phyloP scores from a whole-genome alignment of 2,797 vertebrate species.

The Craterocephalus amniculus region DNA sequence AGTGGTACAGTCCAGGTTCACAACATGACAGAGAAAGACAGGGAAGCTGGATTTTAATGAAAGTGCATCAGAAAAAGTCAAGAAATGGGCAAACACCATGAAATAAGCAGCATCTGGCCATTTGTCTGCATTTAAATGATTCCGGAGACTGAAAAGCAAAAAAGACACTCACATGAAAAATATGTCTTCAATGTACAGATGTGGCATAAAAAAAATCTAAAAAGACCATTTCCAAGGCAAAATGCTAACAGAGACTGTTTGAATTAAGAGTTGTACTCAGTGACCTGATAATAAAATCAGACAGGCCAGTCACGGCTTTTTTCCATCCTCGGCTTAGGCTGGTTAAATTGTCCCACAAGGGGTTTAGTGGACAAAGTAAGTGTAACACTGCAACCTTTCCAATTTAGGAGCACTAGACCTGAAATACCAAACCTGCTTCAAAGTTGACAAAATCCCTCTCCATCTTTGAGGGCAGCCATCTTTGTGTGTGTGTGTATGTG shows the following conservation, averaged over 20 bases:
- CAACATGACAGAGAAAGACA: too few species aligned
- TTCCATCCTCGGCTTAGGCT: conserved; percentile 29
- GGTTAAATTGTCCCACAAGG: conserved; percentile 39
- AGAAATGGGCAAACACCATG: too few species aligned
- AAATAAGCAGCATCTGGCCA: too few species aligned
- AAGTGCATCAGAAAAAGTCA: too few species aligned
- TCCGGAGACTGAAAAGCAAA: neutral
- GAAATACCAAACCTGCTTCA: conserved; percentile 56
- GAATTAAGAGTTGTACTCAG: conserved; percentile 29
- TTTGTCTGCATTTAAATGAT: neutral
- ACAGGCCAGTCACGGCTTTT: conserved; percentile 29
- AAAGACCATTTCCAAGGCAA: neutral
- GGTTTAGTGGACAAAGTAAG: conserved; percentile 50
- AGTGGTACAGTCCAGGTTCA: too few species aligned
- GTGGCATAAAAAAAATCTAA: conserved; percentile 9
- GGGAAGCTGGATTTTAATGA: too few species aligned
- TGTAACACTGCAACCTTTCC: conserved; percentile 50
- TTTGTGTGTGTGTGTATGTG: conserved; percentile 19
- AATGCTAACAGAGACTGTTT: conserved; percentile 15
- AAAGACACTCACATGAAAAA: neutral
- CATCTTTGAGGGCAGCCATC: conserved; percentile 20
- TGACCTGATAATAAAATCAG: conserved; percentile 50
- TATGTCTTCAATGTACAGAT: neutral
- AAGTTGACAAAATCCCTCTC: conserved; percentile 34
- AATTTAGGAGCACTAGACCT: conserved; percentile 59